Evolutionary conservation across 2,888 invertebrate genomes (phyloP).

Genomic region (Lepidocyrtinus sp.): DNA sequence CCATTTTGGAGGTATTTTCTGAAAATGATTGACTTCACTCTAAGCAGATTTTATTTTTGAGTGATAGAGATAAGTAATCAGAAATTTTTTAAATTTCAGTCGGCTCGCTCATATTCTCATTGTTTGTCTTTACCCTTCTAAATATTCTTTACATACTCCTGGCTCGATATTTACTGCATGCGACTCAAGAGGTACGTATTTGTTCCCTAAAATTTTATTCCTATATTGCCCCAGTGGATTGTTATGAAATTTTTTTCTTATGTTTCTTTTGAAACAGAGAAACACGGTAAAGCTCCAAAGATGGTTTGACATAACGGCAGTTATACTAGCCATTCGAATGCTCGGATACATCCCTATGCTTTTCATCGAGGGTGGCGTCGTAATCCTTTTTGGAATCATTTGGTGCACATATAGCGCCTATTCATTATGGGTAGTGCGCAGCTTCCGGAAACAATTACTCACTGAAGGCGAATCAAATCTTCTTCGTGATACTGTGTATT

Average conservation of each 20-base stretch:
- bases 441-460: slow-evolving; percentile 34
- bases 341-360: slow-evolving; percentile 42
- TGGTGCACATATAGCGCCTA: slow-evolving; percentile 35
- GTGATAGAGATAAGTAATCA: too few relatives aligned
- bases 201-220: neutral
- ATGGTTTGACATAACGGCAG: slow-evolving; percentile 57
- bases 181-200: slow-evolving; percentile 52
- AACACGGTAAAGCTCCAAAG: slow-evolving; percentile 49
- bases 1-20: slow-evolving; percentile 42
- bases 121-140: slow-evolving; percentile 34
- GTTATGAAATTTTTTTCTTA: too few relatives aligned
- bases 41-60: neutral
- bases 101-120: slow-evolving; percentile 54
- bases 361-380: slow-evolving; percentile 14
- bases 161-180: slow-evolving; percentile 47
- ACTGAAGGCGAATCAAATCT: slow-evolving; percentile 27
- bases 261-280: slow-evolving; percentile 55
- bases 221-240: neutral
- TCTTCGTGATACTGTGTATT: slow-evolving; percentile 31
- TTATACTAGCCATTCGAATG: slow-evolving; percentile 47
- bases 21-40: neutral
- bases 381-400: slow-evolving; percentile 41
- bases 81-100: slow-evolving; percentile 46
- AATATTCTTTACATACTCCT: slow-evolving; percentile 46
- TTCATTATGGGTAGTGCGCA: slow-evolving; percentile 43